These are phyloP conservation scores for Slavum lentiscoides DNA, from an alignment of 2,888 invertebrate species.

Conservation along the genomic window DNA sequence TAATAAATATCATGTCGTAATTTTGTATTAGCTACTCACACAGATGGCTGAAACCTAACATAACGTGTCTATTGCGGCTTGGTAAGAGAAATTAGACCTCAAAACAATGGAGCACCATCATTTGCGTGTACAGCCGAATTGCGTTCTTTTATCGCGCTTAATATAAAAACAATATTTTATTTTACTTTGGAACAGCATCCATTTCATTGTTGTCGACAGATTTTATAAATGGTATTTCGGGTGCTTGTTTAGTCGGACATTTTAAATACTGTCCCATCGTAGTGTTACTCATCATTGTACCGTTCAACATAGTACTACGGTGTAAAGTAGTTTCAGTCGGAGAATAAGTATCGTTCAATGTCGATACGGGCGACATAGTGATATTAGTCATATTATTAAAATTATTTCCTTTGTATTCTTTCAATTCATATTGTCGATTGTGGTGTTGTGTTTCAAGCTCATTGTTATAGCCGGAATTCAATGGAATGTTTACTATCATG, in stretches of 20 bases:
- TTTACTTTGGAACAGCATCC: conserved; percentile 53
- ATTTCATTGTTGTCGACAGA: conserved; percentile 51
- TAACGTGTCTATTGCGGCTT: no score
- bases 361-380: conserved; percentile 23
- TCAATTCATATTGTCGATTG: conserved; percentile 21
- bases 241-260: conserved; percentile 29
- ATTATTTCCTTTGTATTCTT: conserved; percentile 18
- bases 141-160: no score
- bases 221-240: conserved; percentile 30
- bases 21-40: no score
- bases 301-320: conserved; percentile 11
- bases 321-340: conserved; percentile 1
- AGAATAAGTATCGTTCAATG: conserved; percentile 26
- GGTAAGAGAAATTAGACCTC: no score
- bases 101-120: no score
- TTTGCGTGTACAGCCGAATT: no score
- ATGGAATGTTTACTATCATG: conserved; percentile 28
- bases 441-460: conserved; percentile 1
- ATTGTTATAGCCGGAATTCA: neutral
- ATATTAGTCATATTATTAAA: conserved; percentile 29
- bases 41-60: no score
- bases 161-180: no score
- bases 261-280: conserved; percentile 31
- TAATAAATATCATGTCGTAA: no score
- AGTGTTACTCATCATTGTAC: conserved; percentile 21